Evolutionary conservation across 2,797 vertebrate genomes (phyloP), one percentile per base, ranked within the genome.

Genomic region (Spinus pinus): DNA sequence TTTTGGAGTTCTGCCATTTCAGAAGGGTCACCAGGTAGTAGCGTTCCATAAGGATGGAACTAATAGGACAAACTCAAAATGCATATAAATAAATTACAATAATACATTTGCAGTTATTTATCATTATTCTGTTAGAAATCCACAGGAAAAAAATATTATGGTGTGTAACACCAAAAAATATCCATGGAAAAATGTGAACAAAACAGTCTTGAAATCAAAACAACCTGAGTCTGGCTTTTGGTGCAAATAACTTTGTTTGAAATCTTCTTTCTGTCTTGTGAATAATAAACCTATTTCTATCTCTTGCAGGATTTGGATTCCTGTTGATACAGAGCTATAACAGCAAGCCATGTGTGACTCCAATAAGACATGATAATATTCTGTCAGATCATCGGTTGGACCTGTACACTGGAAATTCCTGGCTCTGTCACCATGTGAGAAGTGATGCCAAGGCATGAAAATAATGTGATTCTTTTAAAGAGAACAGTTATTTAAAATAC

Each of bases 401-500:
- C 74, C 74, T 81, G 83, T 71, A 74, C 37, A 69, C 67, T 95
- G 92, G 84, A 97, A 96, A 96, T 93, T 95, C 81, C 90, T 96
- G 94, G 85, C 83, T 95, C 85, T 79, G 50, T 84, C 72, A 92
- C 54, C 88, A 51, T 53, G 66, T 30, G 50, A 81, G 70, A 96
- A 97, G 90, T 94, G 86, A 89, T 84, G 93, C 91, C 90, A 96
- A 87, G 60, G 69, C 94, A 95, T 81, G 95, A 95, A 97, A 94
- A 97, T 95, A 88, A 97, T 94, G 81, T 87, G 90, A 85, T 91
- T 75, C 93, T 92, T 96, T 92, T 92, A 86, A 97, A 97, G 65
- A 88, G 86, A 89, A 96, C 89, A 94, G 85, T 94, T 94, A 94
- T 97, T 97, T 96, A 95, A 96, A 94, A 88, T 77, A 91, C 88